phyloP scores from a whole-genome alignment of 2,797 vertebrate species.

The Chelon auratus region DNA sequence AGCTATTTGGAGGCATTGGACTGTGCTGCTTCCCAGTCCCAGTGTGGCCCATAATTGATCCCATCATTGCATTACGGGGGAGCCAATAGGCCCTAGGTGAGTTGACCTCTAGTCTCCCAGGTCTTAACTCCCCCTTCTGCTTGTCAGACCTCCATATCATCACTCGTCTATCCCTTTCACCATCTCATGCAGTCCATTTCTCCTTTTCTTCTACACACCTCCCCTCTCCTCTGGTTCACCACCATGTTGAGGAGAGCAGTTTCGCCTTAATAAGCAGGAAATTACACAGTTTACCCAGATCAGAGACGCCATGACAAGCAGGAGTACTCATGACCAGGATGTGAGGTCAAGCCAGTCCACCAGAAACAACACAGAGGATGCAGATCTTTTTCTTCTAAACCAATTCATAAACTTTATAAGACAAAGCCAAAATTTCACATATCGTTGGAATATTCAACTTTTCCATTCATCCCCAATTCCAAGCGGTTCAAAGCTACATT shows the following conservation, averaged over 20 bases:
- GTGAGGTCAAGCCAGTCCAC: conserved; percentile 62
- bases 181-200: conserved; percentile 43
- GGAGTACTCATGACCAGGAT: conserved; percentile 57
- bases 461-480: conserved; percentile 7
- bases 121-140: conserved; percentile 54
- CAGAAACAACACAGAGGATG: conserved; percentile 20
- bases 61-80: conserved; percentile 71
- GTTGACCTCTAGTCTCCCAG: conserved; percentile 63
- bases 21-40: conserved; percentile 63
- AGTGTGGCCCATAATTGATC: conserved; percentile 79
- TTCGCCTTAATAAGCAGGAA: conserved; percentile 62
- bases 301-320: conserved; percentile 28
- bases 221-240: conserved; percentile 48
- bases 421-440: background rate
- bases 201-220: conserved; percentile 46
- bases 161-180: conserved; percentile 64
- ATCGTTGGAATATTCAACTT: background rate
- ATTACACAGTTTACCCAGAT: conserved; percentile 66
- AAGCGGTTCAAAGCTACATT: conserved; percentile 23
- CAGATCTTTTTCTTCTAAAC: background rate
- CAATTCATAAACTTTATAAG: background rate
- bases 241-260: conserved; percentile 50
- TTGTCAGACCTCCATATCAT: conserved; percentile 76
- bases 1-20: conserved; percentile 65
- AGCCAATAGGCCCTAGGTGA: conserved; percentile 74